Evolutionary conservation across 2,113 vertebrate species (phyloP).

Genomic region (Ictidomys tridecemlineatus): DNA sequence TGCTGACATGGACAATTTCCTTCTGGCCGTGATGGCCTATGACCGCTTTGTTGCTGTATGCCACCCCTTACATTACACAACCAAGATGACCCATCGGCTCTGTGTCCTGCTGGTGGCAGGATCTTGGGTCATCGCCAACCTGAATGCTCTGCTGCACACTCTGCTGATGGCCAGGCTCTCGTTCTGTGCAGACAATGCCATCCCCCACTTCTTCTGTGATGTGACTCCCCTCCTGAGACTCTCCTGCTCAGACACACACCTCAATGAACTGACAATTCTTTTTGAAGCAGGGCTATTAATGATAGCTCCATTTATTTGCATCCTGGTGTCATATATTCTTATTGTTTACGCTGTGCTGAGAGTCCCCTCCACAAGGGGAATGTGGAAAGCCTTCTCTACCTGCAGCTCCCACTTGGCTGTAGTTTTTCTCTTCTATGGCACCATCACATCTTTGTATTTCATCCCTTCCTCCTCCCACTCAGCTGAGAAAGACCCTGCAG

Average conservation of each 20-base stretch:
- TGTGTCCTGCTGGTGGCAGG: slow-evolving; percentile 64
- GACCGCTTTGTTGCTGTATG: slow-evolving; percentile 77
- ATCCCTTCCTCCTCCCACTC: slow-evolving; percentile 72
- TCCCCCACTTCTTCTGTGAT: slow-evolving; percentile 85
- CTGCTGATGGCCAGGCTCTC: slow-evolving; percentile 73
- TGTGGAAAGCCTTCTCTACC: slow-evolving; percentile 81
- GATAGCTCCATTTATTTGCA: slow-evolving; percentile 32
- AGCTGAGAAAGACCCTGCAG: neutral
- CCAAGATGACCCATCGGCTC: neutral
- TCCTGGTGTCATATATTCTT: slow-evolving; percentile 52
- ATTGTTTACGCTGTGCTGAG: slow-evolving; percentile 73
- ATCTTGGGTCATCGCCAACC: slow-evolving; percentile 38
- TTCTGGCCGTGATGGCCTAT: slow-evolving; percentile 83
- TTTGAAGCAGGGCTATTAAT: neutral
- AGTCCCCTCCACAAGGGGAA: slow-evolving; percentile 9
- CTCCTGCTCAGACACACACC: slow-evolving; percentile 64
- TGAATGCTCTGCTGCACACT: slow-evolving; percentile 75
- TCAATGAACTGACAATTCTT: slow-evolving; percentile 65
- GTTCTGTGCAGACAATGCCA: slow-evolving; percentile 66
- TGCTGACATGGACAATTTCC: slow-evolving; percentile 80
- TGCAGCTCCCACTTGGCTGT: slow-evolving; percentile 80
- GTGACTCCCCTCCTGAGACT: slow-evolving; percentile 71
- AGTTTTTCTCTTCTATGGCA: slow-evolving; percentile 82
- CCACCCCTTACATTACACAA: slow-evolving; percentile 74
- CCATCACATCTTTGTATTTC: slow-evolving; percentile 77